Base-by-base conservation (phyloP, 2,888 invertebrate genomes). In the Orchesellides sinensis region DNA sequence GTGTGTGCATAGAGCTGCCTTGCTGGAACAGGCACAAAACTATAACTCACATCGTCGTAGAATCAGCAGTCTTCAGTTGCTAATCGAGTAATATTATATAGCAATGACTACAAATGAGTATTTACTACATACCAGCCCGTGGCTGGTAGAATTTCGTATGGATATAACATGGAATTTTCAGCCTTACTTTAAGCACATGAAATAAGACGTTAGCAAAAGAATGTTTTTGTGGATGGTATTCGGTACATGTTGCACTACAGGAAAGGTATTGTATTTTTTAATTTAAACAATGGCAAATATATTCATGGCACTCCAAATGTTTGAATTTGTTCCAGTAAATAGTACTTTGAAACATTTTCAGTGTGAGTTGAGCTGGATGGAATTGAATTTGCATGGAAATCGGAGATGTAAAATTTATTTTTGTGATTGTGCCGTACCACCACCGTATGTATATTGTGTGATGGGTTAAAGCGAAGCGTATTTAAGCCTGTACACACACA, bases 341-440 rank as follows among this genome's bases (percentile, higher is more conserved):
- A 54, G 17, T 52, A 2, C 21, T 52, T 17, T 29, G 59, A 59
- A 59, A 59, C 32, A 29, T 27, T 77, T 77, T 59, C 49, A 68
- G 54, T 68, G 47, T 59, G 45, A 73, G 29, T 61, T 52, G 6
- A 45, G 23, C 2, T 14, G 40, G 45, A 75, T 52, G 10, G 65
- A 66, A 66, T 32, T 5, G 19, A 32, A 77, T 77, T 77, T 68
- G 59, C 77, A 77, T 77, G 25, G 68, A 66, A 77, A 77, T 68
- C 69, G 68, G 49, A 59, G 59, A 59, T 59, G 59, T 59, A n/a
- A 23, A 59, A 32, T 59, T 59, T 59, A 32, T 59, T 29, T 59
- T 32, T 32, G 8, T 54, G 54, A 25, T 54, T 21, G 54, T 21
- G n/a, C 14, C 40, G 32, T 32, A 32, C 6, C 32, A 5, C 32